phyloP scores from a whole-genome alignment of 2,113 vertebrate species.

The Antechinus flavipes region DNA sequence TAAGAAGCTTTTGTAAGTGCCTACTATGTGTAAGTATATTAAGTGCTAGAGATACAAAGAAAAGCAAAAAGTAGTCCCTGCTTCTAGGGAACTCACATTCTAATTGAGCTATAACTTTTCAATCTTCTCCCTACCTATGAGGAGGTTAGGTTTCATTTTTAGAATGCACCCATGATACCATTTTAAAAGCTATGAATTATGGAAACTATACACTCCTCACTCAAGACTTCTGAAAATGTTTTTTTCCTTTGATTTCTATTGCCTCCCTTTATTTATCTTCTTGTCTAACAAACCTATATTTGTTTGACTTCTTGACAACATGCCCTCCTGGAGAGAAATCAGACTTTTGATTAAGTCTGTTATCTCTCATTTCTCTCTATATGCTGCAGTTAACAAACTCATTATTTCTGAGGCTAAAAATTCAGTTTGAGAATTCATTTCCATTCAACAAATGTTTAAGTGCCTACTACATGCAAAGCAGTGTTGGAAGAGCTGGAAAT shows the following conservation, averaged over 20 bases:
- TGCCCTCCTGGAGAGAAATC: slow-evolving; percentile 31
- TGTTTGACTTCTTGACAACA: slow-evolving; percentile 45
- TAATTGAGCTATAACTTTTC: background rate
- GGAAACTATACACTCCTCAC: background rate
- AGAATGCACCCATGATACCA: slow-evolving; percentile 25
- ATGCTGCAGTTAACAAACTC: slow-evolving; percentile 41
- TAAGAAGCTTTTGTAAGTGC: background rate
- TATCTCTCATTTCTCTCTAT: slow-evolving; percentile 20
- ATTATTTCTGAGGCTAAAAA: slow-evolving; percentile 46
- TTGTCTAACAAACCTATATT: slow-evolving; percentile 21
- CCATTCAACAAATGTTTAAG: background rate
- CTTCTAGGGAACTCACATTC: background rate
- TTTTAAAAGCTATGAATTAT: slow-evolving; percentile 44
- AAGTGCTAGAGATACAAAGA: background rate
- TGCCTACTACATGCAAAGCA: background rate
- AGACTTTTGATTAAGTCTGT: background rate
- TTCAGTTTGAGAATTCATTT: background rate
- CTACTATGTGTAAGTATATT: background rate
- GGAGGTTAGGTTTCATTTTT: slow-evolving; percentile 44
- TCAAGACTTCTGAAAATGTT: slow-evolving; percentile 51
- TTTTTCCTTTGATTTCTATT: slow-evolving; percentile 11
- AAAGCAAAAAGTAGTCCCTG: background rate
- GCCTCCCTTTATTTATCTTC: slow-evolving; percentile 37
- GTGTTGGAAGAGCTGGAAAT: background rate
- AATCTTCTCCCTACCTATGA: slow-evolving; percentile 43